phyloP scores from a whole-genome alignment of 2,888 invertebrate species.

The Acleris cristana region DNA sequence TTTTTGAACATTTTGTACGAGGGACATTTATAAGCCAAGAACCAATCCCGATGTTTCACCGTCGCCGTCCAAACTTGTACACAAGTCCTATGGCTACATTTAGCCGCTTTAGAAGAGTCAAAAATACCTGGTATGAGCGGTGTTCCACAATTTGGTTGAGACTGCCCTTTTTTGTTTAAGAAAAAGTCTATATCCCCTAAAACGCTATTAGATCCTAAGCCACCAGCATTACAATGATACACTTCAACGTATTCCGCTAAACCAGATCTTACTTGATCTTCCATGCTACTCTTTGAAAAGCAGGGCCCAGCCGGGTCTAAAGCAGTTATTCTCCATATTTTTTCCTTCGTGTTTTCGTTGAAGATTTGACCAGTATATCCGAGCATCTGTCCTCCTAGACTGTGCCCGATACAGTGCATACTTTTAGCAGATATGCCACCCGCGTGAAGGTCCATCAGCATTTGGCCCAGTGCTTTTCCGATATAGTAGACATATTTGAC shows the following conservation, averaged over 20 bases:
- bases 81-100: slow-evolving; percentile 70
- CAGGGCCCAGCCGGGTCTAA: slow-evolving; percentile 78
- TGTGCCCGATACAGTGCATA: slow-evolving; percentile 74
- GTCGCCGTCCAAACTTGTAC: slow-evolving; percentile 67
- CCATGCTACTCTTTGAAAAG: slow-evolving; percentile 64
- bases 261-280: slow-evolving; percentile 77
- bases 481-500: slow-evolving; percentile 71
- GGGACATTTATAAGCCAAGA: slow-evolving; percentile 65
- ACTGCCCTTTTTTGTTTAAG: slow-evolving; percentile 82
- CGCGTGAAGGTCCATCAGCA: slow-evolving; percentile 55
- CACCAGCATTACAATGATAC: slow-evolving; percentile 85
- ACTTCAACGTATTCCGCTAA: slow-evolving; percentile 85
- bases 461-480: slow-evolving; percentile 64
- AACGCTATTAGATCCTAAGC: slow-evolving; percentile 74
- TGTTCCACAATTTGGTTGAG: slow-evolving; percentile 82
- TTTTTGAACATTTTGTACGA: slow-evolving; percentile 61
- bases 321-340: slow-evolving; percentile 66
- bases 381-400: slow-evolving; percentile 72
- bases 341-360: slow-evolving; percentile 55
- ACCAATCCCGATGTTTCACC: slow-evolving; percentile 61
- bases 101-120: slow-evolving; percentile 69
- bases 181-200: slow-evolving; percentile 84
- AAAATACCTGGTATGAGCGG: slow-evolving; percentile 66
- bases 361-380: slow-evolving; percentile 66
- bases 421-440: slow-evolving; percentile 63